Conservation (phyloP, 2,888 invertebrate genomes). For the Torymus auratus region DNA sequence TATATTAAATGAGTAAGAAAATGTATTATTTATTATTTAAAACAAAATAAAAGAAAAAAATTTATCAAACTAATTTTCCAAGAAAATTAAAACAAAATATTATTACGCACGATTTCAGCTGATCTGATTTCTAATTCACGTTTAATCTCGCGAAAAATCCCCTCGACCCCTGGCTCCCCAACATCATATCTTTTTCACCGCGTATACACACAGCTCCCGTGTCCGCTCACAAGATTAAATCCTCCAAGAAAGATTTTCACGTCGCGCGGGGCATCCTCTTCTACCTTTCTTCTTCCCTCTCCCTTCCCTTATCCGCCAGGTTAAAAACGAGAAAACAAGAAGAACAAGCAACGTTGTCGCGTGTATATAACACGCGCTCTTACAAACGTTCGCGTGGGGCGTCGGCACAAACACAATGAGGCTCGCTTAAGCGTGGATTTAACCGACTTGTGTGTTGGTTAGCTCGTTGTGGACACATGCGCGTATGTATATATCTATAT, state of each 20-base stretch:
- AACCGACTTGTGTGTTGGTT: conserved; percentile 70
- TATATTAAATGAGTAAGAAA: too few species aligned
- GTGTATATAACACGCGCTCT: too few species aligned
- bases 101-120: too few species aligned
- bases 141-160: neutral
- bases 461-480: conserved; percentile 66
- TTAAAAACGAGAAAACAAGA: conserved; percentile 34
- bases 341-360: neutral
- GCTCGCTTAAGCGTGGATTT: conserved; percentile 67
- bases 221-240: conserved; percentile 26
- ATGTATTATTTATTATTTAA: too few species aligned
- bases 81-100: too few species aligned
- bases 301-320: too few species aligned
- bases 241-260: conserved; percentile 29
- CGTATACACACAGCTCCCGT: neutral
- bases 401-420: conserved; percentile 67
- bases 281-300: too few species aligned
- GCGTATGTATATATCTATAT: neutral
- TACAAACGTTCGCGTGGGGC: conserved; percentile 9
- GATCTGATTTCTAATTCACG: too few species aligned
- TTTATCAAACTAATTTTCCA: too few species aligned
- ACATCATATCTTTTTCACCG: neutral
- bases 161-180: too few species aligned
- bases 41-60: too few species aligned
- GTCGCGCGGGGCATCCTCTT: neutral